phyloP scores from a whole-genome alignment of 1,140 invertebrate genomes.

The Eubasilissa regina region DNA sequence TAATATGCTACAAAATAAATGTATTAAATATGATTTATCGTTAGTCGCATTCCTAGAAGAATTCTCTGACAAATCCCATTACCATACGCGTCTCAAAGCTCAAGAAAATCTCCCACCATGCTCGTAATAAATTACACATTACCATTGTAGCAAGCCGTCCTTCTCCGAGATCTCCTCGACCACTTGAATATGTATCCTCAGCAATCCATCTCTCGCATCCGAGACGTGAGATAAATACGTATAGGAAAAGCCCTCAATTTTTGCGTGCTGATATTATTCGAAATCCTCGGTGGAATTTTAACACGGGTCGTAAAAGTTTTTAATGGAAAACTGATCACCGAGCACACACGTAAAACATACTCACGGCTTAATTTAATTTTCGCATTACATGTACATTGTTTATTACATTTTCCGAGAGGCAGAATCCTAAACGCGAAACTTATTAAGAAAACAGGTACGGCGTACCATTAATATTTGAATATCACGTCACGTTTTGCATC shows the following conservation, averaged over 20 bases:
- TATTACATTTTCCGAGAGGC: too few relatives aligned
- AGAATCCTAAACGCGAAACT: too few relatives aligned
- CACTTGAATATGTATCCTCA: background rate
- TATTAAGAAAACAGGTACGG: too few relatives aligned
- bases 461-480: too few relatives aligned
- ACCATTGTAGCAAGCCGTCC: background rate
- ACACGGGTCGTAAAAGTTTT: background rate
- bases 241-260: background rate
- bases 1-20: too few relatives aligned
- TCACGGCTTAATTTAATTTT: too few relatives aligned
- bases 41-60: background rate
- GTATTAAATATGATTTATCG: too few relatives aligned
- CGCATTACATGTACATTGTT: too few relatives aligned
- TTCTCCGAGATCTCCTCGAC: background rate
- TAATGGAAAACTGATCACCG: background rate
- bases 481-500: too few relatives aligned
- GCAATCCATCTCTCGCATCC: background rate
- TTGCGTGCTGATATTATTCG: background rate
- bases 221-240: background rate
- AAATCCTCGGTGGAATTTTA: background rate
- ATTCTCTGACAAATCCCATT: background rate
- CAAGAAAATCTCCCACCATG: background rate
- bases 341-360: too few relatives aligned
- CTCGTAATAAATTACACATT: background rate
- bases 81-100: background rate